Evolutionary conservation across 1,140 invertebrate genomes (phyloP).

Genomic region (Cylas formicarius): DNA sequence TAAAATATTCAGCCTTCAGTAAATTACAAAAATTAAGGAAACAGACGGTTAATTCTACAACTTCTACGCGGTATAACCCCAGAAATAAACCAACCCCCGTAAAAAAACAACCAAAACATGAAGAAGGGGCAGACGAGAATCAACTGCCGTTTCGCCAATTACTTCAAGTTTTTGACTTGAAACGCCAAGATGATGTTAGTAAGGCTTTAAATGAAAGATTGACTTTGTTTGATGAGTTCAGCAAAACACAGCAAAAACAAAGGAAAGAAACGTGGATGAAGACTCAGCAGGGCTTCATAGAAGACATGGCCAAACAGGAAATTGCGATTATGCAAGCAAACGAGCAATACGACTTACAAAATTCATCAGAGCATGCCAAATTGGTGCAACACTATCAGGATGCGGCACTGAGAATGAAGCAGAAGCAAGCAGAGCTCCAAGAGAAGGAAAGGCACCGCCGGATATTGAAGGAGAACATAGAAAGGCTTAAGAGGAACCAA

Average conservation of each 20-base stretch:
- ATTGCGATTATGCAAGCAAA: slow-evolving; percentile 34
- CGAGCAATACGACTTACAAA: slow-evolving; percentile 38
- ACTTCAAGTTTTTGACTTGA: slow-evolving; percentile 31
- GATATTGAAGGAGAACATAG: slow-evolving; percentile 35
- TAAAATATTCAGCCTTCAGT: too few relatives aligned
- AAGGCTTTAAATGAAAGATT: slow-evolving; percentile 24
- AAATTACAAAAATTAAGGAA: too few relatives aligned
- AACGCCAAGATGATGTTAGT: slow-evolving; percentile 32
- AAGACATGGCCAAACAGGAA: slow-evolving; percentile 36
- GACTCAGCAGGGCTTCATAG: slow-evolving; percentile 35
- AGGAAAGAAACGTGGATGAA: slow-evolving; percentile 34
- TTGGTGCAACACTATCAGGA: slow-evolving; percentile 40
- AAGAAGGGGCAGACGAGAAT: too few relatives aligned
- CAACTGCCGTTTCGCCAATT: slow-evolving; percentile 24
- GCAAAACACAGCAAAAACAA: slow-evolving; percentile 22
- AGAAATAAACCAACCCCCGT: too few relatives aligned
- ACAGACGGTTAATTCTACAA: too few relatives aligned
- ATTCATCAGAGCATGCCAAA: slow-evolving; percentile 31
- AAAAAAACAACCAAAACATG: too few relatives aligned
- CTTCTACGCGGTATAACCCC: too few relatives aligned
- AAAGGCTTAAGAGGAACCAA: slow-evolving; percentile 36
- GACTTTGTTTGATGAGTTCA: slow-evolving; percentile 27
- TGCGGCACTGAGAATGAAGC: slow-evolving; percentile 36
- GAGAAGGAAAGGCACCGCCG: slow-evolving; percentile 40
- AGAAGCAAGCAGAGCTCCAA: slow-evolving; percentile 41